These are phyloP conservation scores for Vespertilio murinus DNA, from an alignment of 2,797 vertebrate genomes.

Conservation along the genomic window DNA sequence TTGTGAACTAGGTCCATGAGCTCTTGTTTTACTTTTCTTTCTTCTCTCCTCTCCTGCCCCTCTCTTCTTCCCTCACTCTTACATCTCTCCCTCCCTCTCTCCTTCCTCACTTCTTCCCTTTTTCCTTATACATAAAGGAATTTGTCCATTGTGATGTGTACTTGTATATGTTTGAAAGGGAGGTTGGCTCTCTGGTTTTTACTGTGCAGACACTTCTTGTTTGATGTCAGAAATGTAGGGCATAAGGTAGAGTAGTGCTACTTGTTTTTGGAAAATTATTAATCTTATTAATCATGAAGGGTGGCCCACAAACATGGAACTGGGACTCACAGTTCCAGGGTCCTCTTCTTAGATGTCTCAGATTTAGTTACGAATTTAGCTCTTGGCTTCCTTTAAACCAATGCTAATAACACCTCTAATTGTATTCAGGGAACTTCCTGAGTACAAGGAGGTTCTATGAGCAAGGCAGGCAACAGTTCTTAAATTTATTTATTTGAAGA, in stretches of 20 bases:
- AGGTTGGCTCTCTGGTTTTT: not conserved
- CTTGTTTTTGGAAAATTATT: not conserved
- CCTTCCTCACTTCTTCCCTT: not conserved
- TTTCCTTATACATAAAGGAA: not conserved
- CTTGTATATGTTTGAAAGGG: not conserved
- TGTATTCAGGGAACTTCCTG: not conserved
- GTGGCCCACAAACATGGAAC: not conserved
- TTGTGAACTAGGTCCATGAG: not conserved
- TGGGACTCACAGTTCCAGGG: not conserved
- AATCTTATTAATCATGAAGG: not conserved
- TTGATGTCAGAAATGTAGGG: not conserved
- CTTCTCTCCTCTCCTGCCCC: not conserved
- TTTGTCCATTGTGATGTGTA: not conserved
- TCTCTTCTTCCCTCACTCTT: too few relatives aligned
- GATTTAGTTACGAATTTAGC: not conserved
- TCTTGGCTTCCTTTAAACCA: not conserved
- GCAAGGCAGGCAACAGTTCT: not conserved
- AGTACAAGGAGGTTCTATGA: not conserved
- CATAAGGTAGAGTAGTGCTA: not conserved
- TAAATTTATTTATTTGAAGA: not conserved
- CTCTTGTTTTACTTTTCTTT: not conserved
- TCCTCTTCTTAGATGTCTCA: not conserved
- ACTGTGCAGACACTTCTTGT: not conserved
- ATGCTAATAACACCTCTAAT: not conserved
- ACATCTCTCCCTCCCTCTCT: fast-evolving